These are phyloP conservation scores for Gryllus bimaculatus DNA, from an alignment of 1,140 invertebrate species.

Conservation along the genomic window DNA sequence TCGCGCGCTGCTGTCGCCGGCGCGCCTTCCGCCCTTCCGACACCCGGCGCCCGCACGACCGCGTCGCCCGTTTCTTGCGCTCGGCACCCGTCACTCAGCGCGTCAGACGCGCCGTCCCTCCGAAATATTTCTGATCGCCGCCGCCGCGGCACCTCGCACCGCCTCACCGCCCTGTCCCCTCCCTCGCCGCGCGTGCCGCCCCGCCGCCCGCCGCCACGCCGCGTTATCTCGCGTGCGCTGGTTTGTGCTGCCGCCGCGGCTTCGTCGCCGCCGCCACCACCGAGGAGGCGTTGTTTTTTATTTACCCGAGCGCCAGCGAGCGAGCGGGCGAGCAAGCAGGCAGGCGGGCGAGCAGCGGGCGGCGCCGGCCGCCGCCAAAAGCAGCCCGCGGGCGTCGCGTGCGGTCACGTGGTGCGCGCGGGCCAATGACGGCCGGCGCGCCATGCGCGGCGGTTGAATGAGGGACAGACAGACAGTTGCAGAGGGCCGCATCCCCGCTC, in stretches of 20 bases:
- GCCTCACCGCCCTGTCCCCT: not conserved
- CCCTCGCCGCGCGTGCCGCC: not conserved
- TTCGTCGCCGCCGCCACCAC: not conserved
- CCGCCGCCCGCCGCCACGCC: too few relatives aligned
- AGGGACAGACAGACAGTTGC: conserved; percentile 9
- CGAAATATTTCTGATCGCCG: conserved; percentile 3
- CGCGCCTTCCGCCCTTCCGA: not conserved
- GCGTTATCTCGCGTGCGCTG: not conserved
- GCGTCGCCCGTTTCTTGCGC: not conserved
- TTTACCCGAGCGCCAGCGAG: not conserved
- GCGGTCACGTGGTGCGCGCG: not conserved
- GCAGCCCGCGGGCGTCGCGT: not conserved
- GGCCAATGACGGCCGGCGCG: not conserved
- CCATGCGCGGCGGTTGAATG: not conserved
- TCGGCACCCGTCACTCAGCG: not conserved
- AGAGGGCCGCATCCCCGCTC: not conserved
- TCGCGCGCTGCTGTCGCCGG: not conserved
- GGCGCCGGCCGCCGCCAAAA: too few relatives aligned
- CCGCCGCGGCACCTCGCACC: not conserved
- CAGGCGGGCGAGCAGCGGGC: too few relatives aligned
- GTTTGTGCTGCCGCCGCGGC: not conserved
- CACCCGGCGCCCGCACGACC: not conserved
- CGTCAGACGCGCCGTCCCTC: not conserved
- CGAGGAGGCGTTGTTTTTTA: not conserved
- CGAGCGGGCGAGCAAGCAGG: too few relatives aligned